A percentile compares a stretch with the other conserved stretches of the same genome.
Conservation (phyloP, 2,888 invertebrate genomes). For the Escarpia spicata region DNA sequence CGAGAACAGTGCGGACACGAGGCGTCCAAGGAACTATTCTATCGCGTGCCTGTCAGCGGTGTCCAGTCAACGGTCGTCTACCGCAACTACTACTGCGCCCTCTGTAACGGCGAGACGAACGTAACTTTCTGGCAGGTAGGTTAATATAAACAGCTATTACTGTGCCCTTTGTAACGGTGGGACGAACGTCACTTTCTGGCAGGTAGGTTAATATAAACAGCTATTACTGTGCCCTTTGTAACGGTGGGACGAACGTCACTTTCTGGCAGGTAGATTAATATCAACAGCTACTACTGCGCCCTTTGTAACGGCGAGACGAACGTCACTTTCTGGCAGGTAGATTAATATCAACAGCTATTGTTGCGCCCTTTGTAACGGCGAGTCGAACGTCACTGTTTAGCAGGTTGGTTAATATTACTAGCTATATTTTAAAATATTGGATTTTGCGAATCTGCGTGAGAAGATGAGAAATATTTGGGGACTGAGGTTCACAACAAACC, state of each 20-base stretch:
- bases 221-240: constrained; percentile 51
- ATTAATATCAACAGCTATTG: too few species aligned
- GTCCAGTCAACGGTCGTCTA: constrained; percentile 41
- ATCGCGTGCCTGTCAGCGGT: constrained; percentile 44
- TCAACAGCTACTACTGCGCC: constrained; percentile 41
- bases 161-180: constrained; percentile 52
- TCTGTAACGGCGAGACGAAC: constrained; percentile 46
- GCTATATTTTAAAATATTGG: too few species aligned
- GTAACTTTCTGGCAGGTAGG: constrained; percentile 37
- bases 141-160: constrained; percentile 41
- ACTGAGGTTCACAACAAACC: too few species aligned
- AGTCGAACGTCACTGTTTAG: too few species aligned
- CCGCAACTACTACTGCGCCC: constrained; percentile 51
- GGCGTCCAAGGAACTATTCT: constrained; percentile 30
- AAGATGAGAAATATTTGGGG: too few species aligned
- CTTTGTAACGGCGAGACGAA: too few species aligned
- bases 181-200: constrained; percentile 36
- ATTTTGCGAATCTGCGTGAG: too few species aligned
- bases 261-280: constrained; percentile 34
- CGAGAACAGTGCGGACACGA: constrained; percentile 33
- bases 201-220: constrained; percentile 38
- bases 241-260: constrained; percentile 31
- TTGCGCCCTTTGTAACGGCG: too few species aligned
- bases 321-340: too few species aligned
- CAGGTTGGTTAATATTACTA: too few species aligned